Conservation (phyloP, 2,797 vertebrate species). For the Fistularia commersonii region DNA sequence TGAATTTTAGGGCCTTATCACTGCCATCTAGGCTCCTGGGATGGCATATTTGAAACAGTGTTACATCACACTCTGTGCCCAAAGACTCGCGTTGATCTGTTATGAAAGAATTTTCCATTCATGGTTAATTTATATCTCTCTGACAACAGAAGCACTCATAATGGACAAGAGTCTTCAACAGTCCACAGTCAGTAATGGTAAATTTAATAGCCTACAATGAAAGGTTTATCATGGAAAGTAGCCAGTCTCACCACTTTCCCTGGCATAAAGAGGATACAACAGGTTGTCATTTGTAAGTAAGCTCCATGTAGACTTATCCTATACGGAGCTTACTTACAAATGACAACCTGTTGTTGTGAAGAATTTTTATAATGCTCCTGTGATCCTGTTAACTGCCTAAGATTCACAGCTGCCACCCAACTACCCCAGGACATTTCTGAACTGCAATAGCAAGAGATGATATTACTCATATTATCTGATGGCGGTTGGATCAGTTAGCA, state of each 20-base stretch:
- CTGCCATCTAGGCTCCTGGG: constrained; percentile 56
- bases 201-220: constrained; percentile 17
- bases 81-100: constrained; percentile 45
- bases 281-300: too few relatives aligned
- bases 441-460: too few relatives aligned
- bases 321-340: constrained; percentile 14
- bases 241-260: constrained; percentile 35
- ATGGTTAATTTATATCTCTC: constrained; percentile 58
- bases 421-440: too few relatives aligned
- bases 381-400: constrained; percentile 9
- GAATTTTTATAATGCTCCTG: constrained; percentile 17
- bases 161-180: constrained; percentile 32
- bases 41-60: constrained; percentile 66
- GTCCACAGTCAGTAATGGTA: constrained; percentile 6
- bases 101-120: constrained; percentile 59
- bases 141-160: constrained; percentile 35
- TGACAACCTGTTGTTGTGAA: constrained; percentile 28
- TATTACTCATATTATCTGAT: too few relatives aligned
- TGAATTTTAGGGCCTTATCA: constrained; percentile 45
- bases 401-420: constrained; percentile 9
- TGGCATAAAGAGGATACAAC: constrained; percentile 37
- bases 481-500: too few relatives aligned
- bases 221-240: constrained; percentile 21
- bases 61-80: constrained; percentile 64
- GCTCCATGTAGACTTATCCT: too few relatives aligned